Base-by-base conservation (phyloP, 2,113 vertebrate species). In the Meles meles region DNA sequence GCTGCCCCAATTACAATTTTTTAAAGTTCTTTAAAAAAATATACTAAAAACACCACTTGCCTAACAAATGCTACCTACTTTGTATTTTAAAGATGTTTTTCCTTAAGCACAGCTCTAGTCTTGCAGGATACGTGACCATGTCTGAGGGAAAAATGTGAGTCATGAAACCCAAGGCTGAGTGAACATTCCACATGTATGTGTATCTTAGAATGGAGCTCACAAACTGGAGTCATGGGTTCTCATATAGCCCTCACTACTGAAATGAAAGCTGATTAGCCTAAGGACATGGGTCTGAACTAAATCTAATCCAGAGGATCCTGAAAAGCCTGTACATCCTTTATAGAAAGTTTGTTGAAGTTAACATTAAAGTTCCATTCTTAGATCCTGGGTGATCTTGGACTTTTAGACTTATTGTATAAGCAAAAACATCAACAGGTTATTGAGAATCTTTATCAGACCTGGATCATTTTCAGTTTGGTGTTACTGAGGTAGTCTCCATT, bases 81-180 rank as follows among this genome's bases (percentile, higher is more conserved):
- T 57, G 47, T 92, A 93, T 95, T 94, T 87, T 85, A 80, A 97
- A 93, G 65, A 89, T 65, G 21, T 79, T 97, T 90, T 82, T 92
- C 37, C 49, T 80, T 87, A 91, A 86, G 77, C 65, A 91, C 49
- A 72, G 81, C 81, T 90, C 37, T 69, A 61, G 55, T 91, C 85
- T 97, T 85, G 69, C 47, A 86, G 88, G 88, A 90, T 86, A 91
- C 72, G 57, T 44, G 55, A 83, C 42, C 20, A 27, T n/a, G n/a
- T 94, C 96, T 97, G 77, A 90, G 85, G 76, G 88, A 85, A 97
- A 96, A 94, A 52, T 21, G 20, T 80, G 71, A 95, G 87, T 97
- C 96, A 97, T 76, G 77, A 96, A 98, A 94, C 61, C 94, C 21
- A 85, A 93, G 86, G 23, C 74, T 81, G 90, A 63, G 84, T 61